phyloP scores from a whole-genome alignment of 2,888 invertebrate genomes.

The Patella caerulea region DNA sequence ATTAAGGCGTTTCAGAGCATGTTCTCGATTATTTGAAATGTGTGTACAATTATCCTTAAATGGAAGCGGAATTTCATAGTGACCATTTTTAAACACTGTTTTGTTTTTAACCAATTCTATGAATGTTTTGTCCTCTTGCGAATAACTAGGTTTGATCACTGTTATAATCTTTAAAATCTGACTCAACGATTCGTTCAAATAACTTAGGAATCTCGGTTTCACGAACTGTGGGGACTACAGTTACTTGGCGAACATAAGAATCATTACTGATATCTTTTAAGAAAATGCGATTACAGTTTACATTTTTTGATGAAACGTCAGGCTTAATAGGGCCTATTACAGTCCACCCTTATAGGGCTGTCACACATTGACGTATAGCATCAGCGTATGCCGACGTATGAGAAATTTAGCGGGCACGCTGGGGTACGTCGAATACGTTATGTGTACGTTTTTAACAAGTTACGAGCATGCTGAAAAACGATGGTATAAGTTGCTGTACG shows the following conservation, averaged over 20 bases:
- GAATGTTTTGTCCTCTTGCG: conserved; percentile 22
- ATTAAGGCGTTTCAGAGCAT: not conserved
- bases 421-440: no score
- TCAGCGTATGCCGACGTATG: no score
- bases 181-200: not conserved
- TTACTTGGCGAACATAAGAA: not conserved
- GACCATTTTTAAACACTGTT: conserved; percentile 15
- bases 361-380: no score
- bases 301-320: not conserved
- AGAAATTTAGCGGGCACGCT: no score
- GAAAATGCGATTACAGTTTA: not conserved
- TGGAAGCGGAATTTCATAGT: conserved; percentile 22
- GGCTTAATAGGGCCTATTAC: not conserved
- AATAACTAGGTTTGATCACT: conserved; percentile 8
- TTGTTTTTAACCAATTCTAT: conserved; percentile 15
- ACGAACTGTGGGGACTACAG: not conserved
- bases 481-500: no score
- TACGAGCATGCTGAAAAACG: no score
- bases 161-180: not conserved
- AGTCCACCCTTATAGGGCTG: no score
- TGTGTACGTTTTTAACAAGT: no score
- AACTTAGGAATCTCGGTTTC: not conserved
- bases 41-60: not conserved
- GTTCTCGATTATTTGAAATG: conserved; percentile 9
- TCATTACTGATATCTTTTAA: not conserved